Base-by-base conservation (phyloP, 2,797 vertebrate species). In the Calcarius lapponicus region DNA sequence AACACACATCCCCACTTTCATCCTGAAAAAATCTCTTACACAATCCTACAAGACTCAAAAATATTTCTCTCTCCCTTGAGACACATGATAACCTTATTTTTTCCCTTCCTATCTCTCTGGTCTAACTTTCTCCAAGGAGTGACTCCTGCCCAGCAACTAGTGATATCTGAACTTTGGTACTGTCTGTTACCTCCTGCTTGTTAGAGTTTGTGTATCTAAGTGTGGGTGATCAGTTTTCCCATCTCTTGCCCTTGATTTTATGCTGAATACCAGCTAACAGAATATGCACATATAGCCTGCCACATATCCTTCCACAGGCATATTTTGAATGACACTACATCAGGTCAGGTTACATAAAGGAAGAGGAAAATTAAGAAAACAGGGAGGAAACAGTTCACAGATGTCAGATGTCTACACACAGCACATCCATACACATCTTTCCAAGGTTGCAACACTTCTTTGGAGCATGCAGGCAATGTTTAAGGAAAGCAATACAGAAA, bases 361-460 rank as follows among this genome's bases (percentile, higher is more conserved):
- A n/a, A n/a, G 22, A 57, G 11, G 12, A 65, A 56, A 13, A 31
- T 19, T 4, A 5, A 19, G 17, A 26, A 70, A 42, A 0, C 6
- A 34, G 10, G 17, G 15, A 50, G 0, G 3, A 31, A 70, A 65
- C 4, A 66, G 7, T 42, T 87, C 57, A n/a, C 6, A 18, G 32
- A 18, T 45, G 8, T 19, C 13, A 24, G 26, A 29, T 54, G 9
- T 26, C 16, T 42, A 54, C 5, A 34, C 3, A 45, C 2, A 45
- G 42, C 10, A 66, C 13, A 40, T 6, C 11, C 19, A 3, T 25
- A 51, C 12, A n/a, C 1, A 2, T 34, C 17, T 72, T 64, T 66
- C 43, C 32, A 62, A 28, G n/a, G 4, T 4, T 69, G 42, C 21
- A 40, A 21, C 0, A 0, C 19, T 69, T 47, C 17, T 71, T 56